These are phyloP conservation scores for Rallus limicola DNA, from an alignment of 2,113 vertebrate genomes.

Conservation along the genomic window DNA sequence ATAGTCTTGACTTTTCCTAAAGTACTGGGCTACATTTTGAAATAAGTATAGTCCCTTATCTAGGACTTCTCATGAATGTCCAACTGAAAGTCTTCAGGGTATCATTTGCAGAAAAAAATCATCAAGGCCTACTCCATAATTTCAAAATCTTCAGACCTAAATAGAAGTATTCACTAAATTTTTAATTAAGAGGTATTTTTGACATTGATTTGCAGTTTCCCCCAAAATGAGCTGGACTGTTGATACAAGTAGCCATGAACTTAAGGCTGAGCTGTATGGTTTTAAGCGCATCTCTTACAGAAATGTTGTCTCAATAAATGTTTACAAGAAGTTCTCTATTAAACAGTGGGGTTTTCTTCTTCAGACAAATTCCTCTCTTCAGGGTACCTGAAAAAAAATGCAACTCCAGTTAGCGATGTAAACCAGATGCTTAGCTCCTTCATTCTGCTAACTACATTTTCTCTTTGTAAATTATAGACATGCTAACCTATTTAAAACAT, in stretches of 20 bases:
- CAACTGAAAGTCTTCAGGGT: background rate
- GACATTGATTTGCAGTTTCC: background rate
- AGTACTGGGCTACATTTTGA: background rate
- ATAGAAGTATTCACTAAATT: background rate
- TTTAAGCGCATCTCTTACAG: background rate
- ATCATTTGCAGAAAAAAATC: background rate
- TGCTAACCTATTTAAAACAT: conserved; percentile 75
- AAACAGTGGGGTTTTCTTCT: background rate
- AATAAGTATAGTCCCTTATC: background rate
- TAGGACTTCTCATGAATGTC: background rate
- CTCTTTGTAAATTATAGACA: conserved; percentile 61
- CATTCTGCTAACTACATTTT: conserved; percentile 49
- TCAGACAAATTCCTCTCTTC: background rate
- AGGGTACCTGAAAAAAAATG: background rate
- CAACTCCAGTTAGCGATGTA: background rate
- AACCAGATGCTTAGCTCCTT: background rate
- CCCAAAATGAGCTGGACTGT: background rate
- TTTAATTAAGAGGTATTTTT: background rate
- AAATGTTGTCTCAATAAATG: background rate
- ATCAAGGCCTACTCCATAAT: accelerated
- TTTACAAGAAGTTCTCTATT: background rate
- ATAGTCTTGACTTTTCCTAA: background rate
- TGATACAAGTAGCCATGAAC: background rate
- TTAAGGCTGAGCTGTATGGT: background rate
- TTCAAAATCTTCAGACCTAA: background rate